Evolutionary conservation across 92 coral and sea anemone species (phyloP).

Genomic region (Diadumene lineata): DNA sequence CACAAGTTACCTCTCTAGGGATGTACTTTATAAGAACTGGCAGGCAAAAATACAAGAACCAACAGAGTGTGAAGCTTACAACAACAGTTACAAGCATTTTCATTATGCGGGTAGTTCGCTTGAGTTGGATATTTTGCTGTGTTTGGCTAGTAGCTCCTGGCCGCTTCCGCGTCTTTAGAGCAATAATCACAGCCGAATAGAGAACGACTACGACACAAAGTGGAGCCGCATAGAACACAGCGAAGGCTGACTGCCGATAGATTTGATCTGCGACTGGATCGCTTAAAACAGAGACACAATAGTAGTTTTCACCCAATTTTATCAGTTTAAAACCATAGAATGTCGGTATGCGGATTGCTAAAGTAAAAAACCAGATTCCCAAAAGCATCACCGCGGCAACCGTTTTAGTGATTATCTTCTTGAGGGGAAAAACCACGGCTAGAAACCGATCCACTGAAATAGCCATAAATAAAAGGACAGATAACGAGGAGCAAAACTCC

Average conservation of each 20-base stretch:
- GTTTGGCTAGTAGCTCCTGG: constrained; percentile 43
- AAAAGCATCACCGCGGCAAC: constrained; percentile 38
- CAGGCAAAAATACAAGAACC: constrained; percentile 59
- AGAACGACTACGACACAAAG: constrained; percentile 46
- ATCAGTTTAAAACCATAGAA: constrained; percentile 40
- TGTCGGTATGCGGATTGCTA: constrained; percentile 49
- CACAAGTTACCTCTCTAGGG: constrained; percentile 27
- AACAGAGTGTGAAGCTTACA: constrained; percentile 45
- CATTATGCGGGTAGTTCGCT: constrained; percentile 55
- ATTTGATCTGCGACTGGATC: constrained; percentile 19
- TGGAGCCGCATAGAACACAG: constrained; percentile 57
- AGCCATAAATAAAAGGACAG: constrained; percentile 52
- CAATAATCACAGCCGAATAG: constrained; percentile 44
- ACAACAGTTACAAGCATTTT: constrained; percentile 57
- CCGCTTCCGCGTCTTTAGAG: constrained; percentile 48
- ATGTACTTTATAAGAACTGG: constrained; percentile 29
- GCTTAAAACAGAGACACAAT: constrained; percentile 27
- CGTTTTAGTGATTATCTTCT: constrained; percentile 37
- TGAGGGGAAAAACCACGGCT: constrained; percentile 59
- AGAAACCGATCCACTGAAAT: constrained; percentile 62
- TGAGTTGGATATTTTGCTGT: constrained; percentile 33
- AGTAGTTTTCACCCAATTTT: constrained; percentile 12
- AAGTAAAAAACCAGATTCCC: constrained; percentile 53
- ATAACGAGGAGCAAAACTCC: constrained; percentile 69
- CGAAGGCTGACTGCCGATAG: constrained; percentile 39